Percentiles rank a stretch among this genome's conserved stretches.
phyloP scores from a whole-genome alignment of 2,888 invertebrate genomes.

The Dioctria linearis region DNA sequence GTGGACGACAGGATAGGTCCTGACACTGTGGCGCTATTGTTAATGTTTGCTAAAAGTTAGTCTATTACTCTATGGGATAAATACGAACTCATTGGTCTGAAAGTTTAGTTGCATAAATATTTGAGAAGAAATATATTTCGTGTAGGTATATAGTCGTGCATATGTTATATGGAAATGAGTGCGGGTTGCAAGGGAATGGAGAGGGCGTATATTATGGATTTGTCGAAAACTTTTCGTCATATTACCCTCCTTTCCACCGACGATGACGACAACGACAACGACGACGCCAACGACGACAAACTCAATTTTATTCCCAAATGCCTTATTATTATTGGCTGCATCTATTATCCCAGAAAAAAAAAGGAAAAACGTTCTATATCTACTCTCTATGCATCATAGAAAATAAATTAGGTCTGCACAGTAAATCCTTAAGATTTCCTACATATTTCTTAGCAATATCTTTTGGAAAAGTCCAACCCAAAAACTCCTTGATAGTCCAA shows the following conservation, averaged over 20 bases:
- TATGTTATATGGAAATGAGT: too few relatives aligned
- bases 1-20: background rate
- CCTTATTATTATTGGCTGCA: too few relatives aligned
- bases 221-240: slow-evolving; percentile 15
- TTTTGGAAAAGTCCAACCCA: background rate
- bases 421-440: slow-evolving; percentile 21
- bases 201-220: background rate
- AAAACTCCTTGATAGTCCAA: slow-evolving; percentile 1
- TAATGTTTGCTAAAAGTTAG: slow-evolving; percentile 22
- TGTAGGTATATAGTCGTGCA: too few relatives aligned
- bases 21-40: background rate
- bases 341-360: too few relatives aligned
- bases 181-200: too few relatives aligned
- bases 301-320: background rate
- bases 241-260: background rate
- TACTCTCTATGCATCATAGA: too few relatives aligned
- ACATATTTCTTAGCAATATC: too few relatives aligned
- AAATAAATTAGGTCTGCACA: background rate
- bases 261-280: background rate
- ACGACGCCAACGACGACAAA: background rate
- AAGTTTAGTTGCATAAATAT: too few relatives aligned
- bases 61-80: background rate
- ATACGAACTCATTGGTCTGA: too few relatives aligned
- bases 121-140: too few relatives aligned
- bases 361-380: too few relatives aligned